Evolutionary conservation across 2,888 invertebrate species (phyloP), one percentile per base, ranked within the genome.

Genomic region (Cephus pulcher): DNA sequence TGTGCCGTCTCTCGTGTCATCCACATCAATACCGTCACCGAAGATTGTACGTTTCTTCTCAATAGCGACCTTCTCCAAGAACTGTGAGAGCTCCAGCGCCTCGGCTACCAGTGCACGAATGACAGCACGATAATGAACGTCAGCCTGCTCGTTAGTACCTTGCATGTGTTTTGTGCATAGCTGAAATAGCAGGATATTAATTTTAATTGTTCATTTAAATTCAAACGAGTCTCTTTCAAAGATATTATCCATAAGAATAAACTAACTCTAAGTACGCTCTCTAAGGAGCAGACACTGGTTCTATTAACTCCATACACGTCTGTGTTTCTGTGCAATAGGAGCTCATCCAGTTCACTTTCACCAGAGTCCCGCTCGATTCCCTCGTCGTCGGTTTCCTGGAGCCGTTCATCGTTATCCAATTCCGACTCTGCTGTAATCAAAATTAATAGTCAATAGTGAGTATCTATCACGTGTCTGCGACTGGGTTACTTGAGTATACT

Each of bases 61-160:
- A 75, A 92, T 92, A 32, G 95, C 94, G 78, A 98, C 97, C 92
- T 96, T 95, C 88, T 97, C 96, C 85, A 98, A 94, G 94, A 99
- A 98, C 82, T 96, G 95, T 78, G 97, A 95, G 87, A 99, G 94
- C 92, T 98, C 98, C 81, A 97, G 93, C 78, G 97, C 97, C 93
- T 99, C 98, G 33, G 97, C 96, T 80, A 98, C 97, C 85, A 98
- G 94, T 79, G 98, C 98, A 81, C 98, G 94, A 91, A 98, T 97
- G 77, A 98, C 98, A 80, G 98, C 98, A 89, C 96, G 95, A 93
- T 98, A 98, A 93, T 97, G 97, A 75, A 94, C 93, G 84, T 95
- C 96, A 0, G 96, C 95, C 79, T 95, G 94, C 81, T 94, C 93
- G 82, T 93, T 91, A 32, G 90, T 88, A 37, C 88, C 90, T 78